Evolutionary conservation across 2,113 vertebrate species (phyloP), one percentile per base, ranked within the genome.

Genomic region (Rhea pennata): DNA sequence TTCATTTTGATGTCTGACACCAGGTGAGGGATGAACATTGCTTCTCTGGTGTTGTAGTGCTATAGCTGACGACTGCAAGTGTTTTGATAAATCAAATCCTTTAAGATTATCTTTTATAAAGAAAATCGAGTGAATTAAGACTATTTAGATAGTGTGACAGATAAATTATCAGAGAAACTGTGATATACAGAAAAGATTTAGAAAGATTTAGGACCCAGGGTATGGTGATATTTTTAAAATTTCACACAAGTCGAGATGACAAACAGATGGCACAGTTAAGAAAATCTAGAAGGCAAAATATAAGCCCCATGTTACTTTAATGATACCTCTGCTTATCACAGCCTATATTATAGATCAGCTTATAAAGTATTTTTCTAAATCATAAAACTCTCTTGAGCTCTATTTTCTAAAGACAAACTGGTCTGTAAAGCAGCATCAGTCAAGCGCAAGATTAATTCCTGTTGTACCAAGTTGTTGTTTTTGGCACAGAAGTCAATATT

Each of bases 361-460:
- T 94, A 48, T 8, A 76, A 92, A 95, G 83, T 90, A 93, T 95
- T 97, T 94, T 95, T 95, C 83, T 95, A 95, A 97, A 96, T 96
- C 95, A 96, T 76, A 93, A 92, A 94, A 91, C 66, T 94, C 96
- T 96, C 96, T 79, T 51, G 89, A 96, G 96, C 75, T 88, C 92
- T 88, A 90, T 97, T 97, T 95, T 86, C 91, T 91, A 84, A 96
- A 92, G 94, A 97, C 91, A 97, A 97, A 96, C 92, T 94, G 95
- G 82, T 75, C 96, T 91, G 90, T 78, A 87, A 97, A 95, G 92
- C 96, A 94, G 69, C 93, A 97, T 96, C 93, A 92, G 85, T 96
- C 93, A 94, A 92, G 83, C 64, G 87, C 64, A 95, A 97, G 96
- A 95, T 96, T 91, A 96, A 96, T 97, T 94, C 74, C 75, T 95